These are phyloP conservation scores for Eurystomus glaucurus DNA, from an alignment of 2,797 vertebrate genomes.

Conservation along the genomic window DNA sequence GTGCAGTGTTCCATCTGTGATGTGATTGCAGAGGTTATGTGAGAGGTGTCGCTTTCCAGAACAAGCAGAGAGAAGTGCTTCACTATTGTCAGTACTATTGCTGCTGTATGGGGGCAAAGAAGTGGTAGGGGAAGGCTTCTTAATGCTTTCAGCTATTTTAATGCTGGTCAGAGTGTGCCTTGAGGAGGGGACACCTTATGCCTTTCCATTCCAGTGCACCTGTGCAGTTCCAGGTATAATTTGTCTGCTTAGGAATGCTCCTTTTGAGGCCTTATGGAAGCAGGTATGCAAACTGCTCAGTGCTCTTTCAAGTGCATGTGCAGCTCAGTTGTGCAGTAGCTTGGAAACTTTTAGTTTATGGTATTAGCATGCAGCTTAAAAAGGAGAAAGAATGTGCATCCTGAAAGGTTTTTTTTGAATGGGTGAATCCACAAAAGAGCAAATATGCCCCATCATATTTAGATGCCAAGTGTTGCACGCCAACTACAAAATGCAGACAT, in stretches of 20 bases:
- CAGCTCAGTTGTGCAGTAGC: background rate
- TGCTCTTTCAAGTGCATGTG: background rate
- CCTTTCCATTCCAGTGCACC: background rate
- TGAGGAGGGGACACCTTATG: background rate
- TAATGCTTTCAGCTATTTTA: background rate
- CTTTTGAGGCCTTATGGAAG: background rate
- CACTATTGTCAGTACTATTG: rapidly evolving
- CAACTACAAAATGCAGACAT: background rate
- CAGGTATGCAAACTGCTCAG: background rate
- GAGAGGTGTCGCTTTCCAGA: background rate
- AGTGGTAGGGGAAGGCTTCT: background rate
- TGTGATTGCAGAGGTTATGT: rapidly evolving
- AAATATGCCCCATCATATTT: background rate
- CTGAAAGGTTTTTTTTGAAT: background rate
- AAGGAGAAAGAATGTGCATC: background rate
- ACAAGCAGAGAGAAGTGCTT: background rate
- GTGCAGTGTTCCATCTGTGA: background rate
- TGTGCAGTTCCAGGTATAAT: background rate
- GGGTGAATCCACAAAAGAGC: background rate
- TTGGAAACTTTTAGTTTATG: constrained; percentile 19
- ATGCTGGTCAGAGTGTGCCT: background rate
- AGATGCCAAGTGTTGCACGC: background rate
- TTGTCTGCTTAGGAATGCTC: background rate
- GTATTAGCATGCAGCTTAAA: background rate
- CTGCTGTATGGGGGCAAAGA: background rate